Base-by-base conservation (phyloP, 2,888 invertebrate species). In the Netelia inedita region DNA sequence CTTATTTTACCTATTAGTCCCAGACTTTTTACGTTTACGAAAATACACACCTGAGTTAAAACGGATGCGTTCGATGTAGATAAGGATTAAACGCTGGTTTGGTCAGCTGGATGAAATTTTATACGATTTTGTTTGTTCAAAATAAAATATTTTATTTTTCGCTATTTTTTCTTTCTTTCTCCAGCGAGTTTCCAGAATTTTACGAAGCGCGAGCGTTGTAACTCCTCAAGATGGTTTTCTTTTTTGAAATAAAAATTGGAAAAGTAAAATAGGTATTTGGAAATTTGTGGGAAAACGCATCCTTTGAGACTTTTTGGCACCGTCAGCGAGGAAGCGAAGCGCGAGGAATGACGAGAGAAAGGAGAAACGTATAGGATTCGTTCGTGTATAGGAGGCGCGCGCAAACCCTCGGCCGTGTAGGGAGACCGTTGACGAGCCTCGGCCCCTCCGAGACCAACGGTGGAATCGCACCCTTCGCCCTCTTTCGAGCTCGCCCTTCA, bases 401-500 rank as follows among this genome's bases (percentile, higher is more conserved):
- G 53, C 68, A 50, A 23, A 46, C 46, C 10, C 46, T 14, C 14
- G 14, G 11, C 14, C 16, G 16, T 65, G 43, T 43, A 19, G 9
- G 14, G 66, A 11, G 43, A 46, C 68, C 59, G 28, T 59, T 41
- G 61, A 23, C 21, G 63, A 28, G 71, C 43, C 41, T 19, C 69
- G 55, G 43, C 16, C 16, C 19, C 57, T 9, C 57, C 46, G 35
- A 69, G 78, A 53, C 41, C 59, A 74, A 59, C 74, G 55, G 61
- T 46, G 73, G 69, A 74, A 69, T 65, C 16, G 59, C 59, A 79
- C 80, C 79, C 75, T 73, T 84, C 80, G 75, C 28, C 66, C 71
- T 79, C 82, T 82, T 61, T 71, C 75, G 16, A 80, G 73, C 80
- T 65, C 81, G 84, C 80, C 83, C 83, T 80, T 84, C 83, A 76